phyloP scores from a whole-genome alignment of 2,888 invertebrate genomes.

The Carpatolechia fugitivella region DNA sequence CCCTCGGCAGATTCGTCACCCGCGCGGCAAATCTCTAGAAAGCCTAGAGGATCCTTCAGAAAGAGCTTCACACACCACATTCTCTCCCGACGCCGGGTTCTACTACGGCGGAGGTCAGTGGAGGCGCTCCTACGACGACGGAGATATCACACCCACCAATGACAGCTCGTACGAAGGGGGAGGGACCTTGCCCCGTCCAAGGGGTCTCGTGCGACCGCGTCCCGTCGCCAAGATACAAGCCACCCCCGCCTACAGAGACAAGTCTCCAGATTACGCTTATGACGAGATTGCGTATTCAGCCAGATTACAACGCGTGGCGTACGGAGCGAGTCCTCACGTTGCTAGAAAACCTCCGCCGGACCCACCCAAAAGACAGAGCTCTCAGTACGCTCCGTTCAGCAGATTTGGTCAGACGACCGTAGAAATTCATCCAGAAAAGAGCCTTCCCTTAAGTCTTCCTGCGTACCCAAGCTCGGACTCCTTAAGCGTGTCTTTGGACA shows the following conservation, averaged over 20 bases:
- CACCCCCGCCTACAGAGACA: slow-evolving; percentile 70
- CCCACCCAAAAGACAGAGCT: slow-evolving; percentile 87
- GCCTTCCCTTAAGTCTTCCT: slow-evolving; percentile 80
- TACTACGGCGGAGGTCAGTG: slow-evolving; percentile 82
- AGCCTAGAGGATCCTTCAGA: slow-evolving; percentile 89
- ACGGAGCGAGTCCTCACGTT: slow-evolving; percentile 85
- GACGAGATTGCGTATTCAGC: slow-evolving; percentile 74
- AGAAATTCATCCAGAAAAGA: slow-evolving; percentile 79
- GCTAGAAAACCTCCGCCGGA: slow-evolving; percentile 89
- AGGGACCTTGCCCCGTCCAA: slow-evolving; percentile 91
- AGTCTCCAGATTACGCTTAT: slow-evolving; percentile 69
- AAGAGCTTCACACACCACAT: slow-evolving; percentile 80
- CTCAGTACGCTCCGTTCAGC: slow-evolving; percentile 71
- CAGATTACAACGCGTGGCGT: slow-evolving; percentile 73
- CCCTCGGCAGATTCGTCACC: slow-evolving; percentile 85
- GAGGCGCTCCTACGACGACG: slow-evolving; percentile 92
- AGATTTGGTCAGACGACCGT: slow-evolving; percentile 80
- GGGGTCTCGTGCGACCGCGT: slow-evolving; percentile 88
- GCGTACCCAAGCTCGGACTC: slow-evolving; percentile 83
- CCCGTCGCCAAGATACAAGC: slow-evolving; percentile 88
- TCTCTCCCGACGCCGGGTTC: slow-evolving; percentile 78
- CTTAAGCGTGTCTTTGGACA: slow-evolving; percentile 81
- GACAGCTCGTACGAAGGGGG: slow-evolving; percentile 85
- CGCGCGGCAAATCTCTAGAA: slow-evolving; percentile 91
- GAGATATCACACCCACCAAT: slow-evolving; percentile 92